Conservation (phyloP, 2,888 invertebrate species). For the Protonemura montana region DNA sequence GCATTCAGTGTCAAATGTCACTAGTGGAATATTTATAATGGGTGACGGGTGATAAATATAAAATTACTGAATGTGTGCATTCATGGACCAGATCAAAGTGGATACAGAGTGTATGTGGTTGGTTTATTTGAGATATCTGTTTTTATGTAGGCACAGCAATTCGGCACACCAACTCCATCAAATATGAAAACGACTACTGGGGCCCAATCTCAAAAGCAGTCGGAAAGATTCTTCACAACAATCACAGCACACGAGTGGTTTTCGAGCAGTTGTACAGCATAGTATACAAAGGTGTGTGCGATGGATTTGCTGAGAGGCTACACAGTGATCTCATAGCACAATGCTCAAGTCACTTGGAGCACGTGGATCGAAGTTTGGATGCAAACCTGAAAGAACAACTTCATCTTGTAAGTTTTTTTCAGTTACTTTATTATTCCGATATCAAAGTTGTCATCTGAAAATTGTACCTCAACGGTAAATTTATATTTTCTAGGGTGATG, state of each 20-base stretch:
- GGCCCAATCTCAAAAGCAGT: slow-evolving; percentile 46
- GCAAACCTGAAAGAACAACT: neutral
- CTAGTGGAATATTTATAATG: no score
- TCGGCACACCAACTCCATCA: slow-evolving; percentile 8
- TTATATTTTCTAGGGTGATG: slow-evolving; percentile 43
- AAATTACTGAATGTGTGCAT: no score
- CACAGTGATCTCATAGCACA: slow-evolving; percentile 47
- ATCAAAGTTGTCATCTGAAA: neutral
- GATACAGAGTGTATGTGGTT: neutral
- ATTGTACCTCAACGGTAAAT: neutral
- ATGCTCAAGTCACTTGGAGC: slow-evolving; percentile 47
- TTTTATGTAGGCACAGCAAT: neutral
- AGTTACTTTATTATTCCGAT: neutral
- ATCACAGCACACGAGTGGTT: slow-evolving; percentile 43
- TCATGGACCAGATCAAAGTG: no score
- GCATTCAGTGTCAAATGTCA: no score
- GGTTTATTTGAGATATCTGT: no score
- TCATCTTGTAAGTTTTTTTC: neutral
- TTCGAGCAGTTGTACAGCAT: slow-evolving; percentile 50
- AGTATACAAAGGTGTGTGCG: slow-evolving; percentile 49
- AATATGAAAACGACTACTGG: slow-evolving; percentile 47
- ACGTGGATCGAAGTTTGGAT: slow-evolving; percentile 45
- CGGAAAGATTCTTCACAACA: slow-evolving; percentile 46
- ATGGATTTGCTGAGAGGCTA: slow-evolving; percentile 49
- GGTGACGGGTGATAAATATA: no score